These are phyloP conservation scores for Ptychochromis oligacanthus DNA, from an alignment of 2,113 vertebrate genomes.

Conservation along the genomic window DNA sequence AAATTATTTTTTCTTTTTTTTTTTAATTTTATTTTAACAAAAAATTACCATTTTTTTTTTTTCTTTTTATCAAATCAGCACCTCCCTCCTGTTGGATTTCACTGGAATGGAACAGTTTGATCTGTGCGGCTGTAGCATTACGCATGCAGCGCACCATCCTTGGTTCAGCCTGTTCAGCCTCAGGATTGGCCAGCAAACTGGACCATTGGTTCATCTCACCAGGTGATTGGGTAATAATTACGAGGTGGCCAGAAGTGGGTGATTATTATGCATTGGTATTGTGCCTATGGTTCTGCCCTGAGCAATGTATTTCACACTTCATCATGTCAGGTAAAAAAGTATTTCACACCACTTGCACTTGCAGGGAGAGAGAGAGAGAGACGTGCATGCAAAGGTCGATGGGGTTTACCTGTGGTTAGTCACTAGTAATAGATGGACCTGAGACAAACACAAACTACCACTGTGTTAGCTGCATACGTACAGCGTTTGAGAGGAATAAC, in stretches of 20 bases:
- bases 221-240: constrained; percentile 70
- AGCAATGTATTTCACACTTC: constrained; percentile 76
- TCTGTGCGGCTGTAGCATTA: constrained; percentile 27
- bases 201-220: constrained; percentile 64
- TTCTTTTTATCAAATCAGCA: neutral
- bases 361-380: constrained; percentile 41
- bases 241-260: constrained; percentile 53
- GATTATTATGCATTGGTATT: constrained; percentile 75
- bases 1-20: too few relatives aligned
- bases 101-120: constrained; percentile 18
- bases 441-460: constrained; percentile 9
- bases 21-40: too few relatives aligned
- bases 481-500: neutral
- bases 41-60: neutral
- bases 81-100: constrained; percentile 10
- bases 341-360: constrained; percentile 74
- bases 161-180: constrained; percentile 38
- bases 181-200: constrained; percentile 41
- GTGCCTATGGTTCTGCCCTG: constrained; percentile 56
- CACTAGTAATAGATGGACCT: constrained; percentile 39
- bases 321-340: constrained; percentile 69
- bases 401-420: constrained; percentile 59
- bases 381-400: constrained; percentile 57
- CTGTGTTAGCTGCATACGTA: neutral
- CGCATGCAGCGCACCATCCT: constrained; percentile 43